Conservation (phyloP, 2,113 vertebrate species). For the Nothocercus julius region DNA sequence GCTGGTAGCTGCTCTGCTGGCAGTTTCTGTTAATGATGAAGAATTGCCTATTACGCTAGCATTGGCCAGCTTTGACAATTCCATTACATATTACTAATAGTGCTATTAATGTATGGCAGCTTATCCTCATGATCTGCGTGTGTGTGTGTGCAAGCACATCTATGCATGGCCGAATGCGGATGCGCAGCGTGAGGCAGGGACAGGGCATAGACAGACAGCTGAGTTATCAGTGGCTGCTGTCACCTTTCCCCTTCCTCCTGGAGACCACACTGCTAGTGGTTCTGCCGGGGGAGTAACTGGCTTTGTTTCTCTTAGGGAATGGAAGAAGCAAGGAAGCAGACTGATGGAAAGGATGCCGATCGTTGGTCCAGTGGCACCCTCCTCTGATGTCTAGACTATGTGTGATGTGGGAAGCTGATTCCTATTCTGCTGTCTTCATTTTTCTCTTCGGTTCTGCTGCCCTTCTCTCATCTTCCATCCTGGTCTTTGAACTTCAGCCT, state of each 20-base stretch:
- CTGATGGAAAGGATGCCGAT: background rate
- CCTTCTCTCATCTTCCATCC: background rate
- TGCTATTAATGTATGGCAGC: constrained; percentile 57
- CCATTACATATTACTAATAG: constrained; percentile 67
- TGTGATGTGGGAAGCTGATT: background rate
- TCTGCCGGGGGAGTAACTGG: background rate
- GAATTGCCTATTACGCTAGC: constrained; percentile 50
- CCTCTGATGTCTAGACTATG: background rate
- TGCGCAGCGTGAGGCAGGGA: background rate
- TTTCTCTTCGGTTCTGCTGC: background rate
- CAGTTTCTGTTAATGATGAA: constrained; percentile 66
- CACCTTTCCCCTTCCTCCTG: background rate
- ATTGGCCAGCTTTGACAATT: constrained; percentile 60
- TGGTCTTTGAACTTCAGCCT: background rate
- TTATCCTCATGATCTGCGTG: background rate
- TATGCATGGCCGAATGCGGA: background rate
- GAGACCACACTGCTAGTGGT: background rate
- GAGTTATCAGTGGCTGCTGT: background rate
- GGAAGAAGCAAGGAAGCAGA: background rate
- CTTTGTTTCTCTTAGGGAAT: background rate
- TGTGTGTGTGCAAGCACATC: background rate
- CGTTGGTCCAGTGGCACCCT: background rate
- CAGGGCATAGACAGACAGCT: background rate
- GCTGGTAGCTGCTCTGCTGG: constrained; percentile 14
- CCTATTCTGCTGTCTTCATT: background rate